phyloP scores from a whole-genome alignment of 1,140 invertebrate genomes.

The Chrysomallon squamiferum region DNA sequence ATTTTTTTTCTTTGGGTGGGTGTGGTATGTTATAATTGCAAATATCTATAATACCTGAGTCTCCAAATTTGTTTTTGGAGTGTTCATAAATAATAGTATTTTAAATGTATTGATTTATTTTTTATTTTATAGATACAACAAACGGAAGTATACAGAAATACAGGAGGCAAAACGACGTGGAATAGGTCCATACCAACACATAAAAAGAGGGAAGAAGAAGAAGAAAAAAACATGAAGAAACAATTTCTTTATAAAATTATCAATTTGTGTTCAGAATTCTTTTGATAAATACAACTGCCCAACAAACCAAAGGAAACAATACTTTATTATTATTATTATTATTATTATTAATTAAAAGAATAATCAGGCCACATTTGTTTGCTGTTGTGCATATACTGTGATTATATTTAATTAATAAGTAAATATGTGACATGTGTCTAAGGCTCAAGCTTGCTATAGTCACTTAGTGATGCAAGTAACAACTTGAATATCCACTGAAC shows the following conservation, averaged over 20 bases:
- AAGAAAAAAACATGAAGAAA: background rate
- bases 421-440: no score
- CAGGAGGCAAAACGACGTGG: slow-evolving; percentile 71
- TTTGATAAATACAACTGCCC: background rate
- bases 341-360: no score
- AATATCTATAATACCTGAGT: no score
- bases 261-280: background rate
- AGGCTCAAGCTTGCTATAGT: no score
- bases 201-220: background rate
- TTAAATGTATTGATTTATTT: slow-evolving; percentile 2
- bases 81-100: no score
- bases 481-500: no score
- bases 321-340: no score
- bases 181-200: background rate
- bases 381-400: background rate
- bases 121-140: slow-evolving; percentile 67
- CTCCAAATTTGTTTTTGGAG: no score
- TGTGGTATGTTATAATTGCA: no score
- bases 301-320: no score
- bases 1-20: background rate
- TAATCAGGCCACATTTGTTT: background rate
- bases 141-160: slow-evolving; percentile 82
- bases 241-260: background rate
- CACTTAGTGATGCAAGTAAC: no score
- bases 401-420: background rate